Conservation (phyloP, 2,888 invertebrate species). For the Nezara viridula region DNA sequence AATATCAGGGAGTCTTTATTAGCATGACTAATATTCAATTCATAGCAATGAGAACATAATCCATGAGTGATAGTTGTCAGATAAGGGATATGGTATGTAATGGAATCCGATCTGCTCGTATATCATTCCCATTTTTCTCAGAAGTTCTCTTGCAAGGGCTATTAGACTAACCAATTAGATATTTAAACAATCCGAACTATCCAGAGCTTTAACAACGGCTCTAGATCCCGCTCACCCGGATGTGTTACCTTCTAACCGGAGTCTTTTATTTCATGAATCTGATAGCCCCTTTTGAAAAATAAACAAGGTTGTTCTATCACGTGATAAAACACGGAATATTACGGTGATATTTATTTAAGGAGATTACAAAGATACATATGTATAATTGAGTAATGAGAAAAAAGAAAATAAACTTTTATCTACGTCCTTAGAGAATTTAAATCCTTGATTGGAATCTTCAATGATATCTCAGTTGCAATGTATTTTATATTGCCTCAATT, state of each 20-base stretch:
- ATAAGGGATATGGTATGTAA: not conserved
- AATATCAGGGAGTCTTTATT: not conserved
- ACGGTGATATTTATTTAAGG: conserved; percentile 18
- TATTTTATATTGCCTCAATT: too few relatives aligned
- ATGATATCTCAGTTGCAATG: not conserved
- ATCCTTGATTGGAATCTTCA: not conserved
- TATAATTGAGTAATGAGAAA: conserved; percentile 11
- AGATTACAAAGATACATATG: conserved; percentile 28
- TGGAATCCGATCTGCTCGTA: not conserved
- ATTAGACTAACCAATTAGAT: not conserved
- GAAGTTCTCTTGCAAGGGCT: not conserved
- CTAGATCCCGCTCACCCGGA: not conserved
- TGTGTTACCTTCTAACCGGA: not conserved
- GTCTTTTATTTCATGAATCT: not conserved
- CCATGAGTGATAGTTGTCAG: not conserved
- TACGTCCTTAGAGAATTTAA: not conserved
- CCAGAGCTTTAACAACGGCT: not conserved
- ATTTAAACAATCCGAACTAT: not conserved
- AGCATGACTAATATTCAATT: not conserved
- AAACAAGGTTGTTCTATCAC: not conserved
- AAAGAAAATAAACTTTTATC: conserved; percentile 11
- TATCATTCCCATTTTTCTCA: not conserved
- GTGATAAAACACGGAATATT: conserved; percentile 13
- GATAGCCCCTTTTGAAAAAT: not conserved
- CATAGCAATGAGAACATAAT: not conserved